These are phyloP conservation scores for Scolopax bukidnonensis DNA, from an alignment of 2,797 vertebrate genomes.

Conservation along the genomic window DNA sequence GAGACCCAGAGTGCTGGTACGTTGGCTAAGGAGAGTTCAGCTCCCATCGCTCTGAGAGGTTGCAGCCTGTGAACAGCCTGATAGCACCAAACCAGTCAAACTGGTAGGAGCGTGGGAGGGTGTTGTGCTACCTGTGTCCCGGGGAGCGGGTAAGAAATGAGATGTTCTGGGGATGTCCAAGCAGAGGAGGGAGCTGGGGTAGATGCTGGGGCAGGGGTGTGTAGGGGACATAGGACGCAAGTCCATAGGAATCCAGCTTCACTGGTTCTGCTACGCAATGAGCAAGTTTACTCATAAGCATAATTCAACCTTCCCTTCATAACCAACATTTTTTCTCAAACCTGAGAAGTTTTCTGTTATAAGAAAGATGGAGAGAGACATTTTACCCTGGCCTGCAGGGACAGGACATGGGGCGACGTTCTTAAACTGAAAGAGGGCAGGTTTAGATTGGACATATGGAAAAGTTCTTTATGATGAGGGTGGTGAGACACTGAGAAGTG, in stretches of 20 bases:
- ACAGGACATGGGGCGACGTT: neutral
- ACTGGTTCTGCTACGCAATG: neutral
- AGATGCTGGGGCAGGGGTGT: neutral
- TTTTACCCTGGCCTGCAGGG: neutral
- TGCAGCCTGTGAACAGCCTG: neutral
- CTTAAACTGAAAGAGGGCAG: neutral
- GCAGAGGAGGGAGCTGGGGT: neutral
- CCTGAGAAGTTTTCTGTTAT: neutral
- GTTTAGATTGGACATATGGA: neutral
- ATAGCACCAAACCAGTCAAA: conserved; percentile 1
- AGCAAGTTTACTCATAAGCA: neutral
- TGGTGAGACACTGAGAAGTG: neutral
- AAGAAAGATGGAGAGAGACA: neutral
- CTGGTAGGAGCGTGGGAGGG: neutral
- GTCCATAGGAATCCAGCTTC: neutral
- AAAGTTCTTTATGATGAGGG: neutral
- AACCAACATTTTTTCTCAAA: neutral
- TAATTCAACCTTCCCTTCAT: neutral
- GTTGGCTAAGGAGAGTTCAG: neutral
- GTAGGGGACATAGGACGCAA: neutral
- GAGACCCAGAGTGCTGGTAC: neutral
- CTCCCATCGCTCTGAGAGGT: accelerated
- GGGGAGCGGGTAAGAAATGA: accelerated
- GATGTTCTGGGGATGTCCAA: neutral
- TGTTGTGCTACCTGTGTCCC: neutral